phyloP scores from a whole-genome alignment of 2,888 invertebrate species.

The Macrosoma leucophasiata region DNA sequence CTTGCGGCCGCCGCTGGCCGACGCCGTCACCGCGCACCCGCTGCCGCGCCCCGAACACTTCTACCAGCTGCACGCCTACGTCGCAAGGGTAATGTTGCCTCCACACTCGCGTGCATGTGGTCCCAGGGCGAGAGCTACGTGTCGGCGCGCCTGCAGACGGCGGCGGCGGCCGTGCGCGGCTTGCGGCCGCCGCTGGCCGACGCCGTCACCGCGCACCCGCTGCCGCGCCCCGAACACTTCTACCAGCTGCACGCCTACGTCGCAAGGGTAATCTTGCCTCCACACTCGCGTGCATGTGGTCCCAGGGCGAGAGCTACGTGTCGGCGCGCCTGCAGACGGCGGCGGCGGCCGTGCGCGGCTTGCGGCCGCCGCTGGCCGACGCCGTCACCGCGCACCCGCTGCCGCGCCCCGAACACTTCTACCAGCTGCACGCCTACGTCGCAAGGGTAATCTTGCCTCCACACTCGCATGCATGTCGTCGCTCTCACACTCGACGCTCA shows the following conservation, averaged over 20 bases:
- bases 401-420: constrained; percentile 76
- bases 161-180: constrained; percentile 34
- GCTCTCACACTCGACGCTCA: too few relatives aligned
- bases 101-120: too few relatives aligned
- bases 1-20: constrained; percentile 49
- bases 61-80: constrained; percentile 83
- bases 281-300: too few relatives aligned
- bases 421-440: constrained; percentile 83
- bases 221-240: constrained; percentile 74
- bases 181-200: constrained; percentile 51
- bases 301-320: constrained; percentile 42
- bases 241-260: too few relatives aligned
- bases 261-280: too few relatives aligned
- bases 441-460: constrained; percentile 80
- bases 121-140: constrained; percentile 42
- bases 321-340: constrained; percentile 24
- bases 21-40: constrained; percentile 79
- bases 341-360: constrained; percentile 29
- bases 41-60: constrained; percentile 77
- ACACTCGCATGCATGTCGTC: too few relatives aligned
- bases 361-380: constrained; percentile 54
- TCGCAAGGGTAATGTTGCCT: constrained; percentile 77
- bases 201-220: constrained; percentile 79
- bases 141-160: constrained; percentile 12
- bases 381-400: constrained; percentile 81